Conservation (phyloP, 2,888 invertebrate species). For the Trissolcus japonicus region DNA sequence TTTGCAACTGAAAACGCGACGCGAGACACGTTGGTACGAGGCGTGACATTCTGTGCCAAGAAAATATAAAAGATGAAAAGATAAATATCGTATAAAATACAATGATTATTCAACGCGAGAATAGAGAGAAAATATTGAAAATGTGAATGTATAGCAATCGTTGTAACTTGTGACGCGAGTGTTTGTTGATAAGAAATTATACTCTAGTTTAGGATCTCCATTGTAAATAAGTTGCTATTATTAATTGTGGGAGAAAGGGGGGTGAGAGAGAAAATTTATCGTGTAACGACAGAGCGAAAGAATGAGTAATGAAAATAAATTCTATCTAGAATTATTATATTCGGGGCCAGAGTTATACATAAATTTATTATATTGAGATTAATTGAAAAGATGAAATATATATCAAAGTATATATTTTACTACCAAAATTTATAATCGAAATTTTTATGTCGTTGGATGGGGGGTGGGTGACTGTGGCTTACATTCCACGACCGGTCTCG, state of each 20-base stretch:
- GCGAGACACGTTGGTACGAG: conserved; percentile 30
- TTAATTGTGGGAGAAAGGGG: conserved; percentile 16
- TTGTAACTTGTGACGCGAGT: conserved; percentile 44
- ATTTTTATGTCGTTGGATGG: conserved; percentile 73
- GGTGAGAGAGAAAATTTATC: conserved; percentile 44
- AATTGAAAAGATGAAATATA: conserved; percentile 59
- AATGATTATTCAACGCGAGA: too few relatives aligned
- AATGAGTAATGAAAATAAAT: conserved; percentile 1
- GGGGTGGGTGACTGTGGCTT: conserved; percentile 69
- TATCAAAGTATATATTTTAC: conserved; percentile 73
- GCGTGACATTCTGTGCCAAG: conserved; percentile 67
- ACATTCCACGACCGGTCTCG: conserved; percentile 72
- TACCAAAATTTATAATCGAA: conserved; percentile 76
- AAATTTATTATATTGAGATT: conserved; percentile 65
- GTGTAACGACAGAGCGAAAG: conserved; percentile 14
- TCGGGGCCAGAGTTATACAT: conserved; percentile 73
- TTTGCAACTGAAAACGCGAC: conserved; percentile 12
- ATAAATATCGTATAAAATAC: conserved; percentile 59
- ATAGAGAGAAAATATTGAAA: conserved; percentile 2
- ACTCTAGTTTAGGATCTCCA: conserved; percentile 61
- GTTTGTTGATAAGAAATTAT: conserved; percentile 59
- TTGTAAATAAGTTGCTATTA: conserved; percentile 62
- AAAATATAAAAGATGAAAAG: conserved; percentile 58
- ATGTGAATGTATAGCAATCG: conserved; percentile 20
- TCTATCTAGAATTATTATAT: conserved; percentile 60